These are phyloP conservation scores for Phortica okadai DNA, from an alignment of 2,888 invertebrate genomes.

Conservation along the genomic window DNA sequence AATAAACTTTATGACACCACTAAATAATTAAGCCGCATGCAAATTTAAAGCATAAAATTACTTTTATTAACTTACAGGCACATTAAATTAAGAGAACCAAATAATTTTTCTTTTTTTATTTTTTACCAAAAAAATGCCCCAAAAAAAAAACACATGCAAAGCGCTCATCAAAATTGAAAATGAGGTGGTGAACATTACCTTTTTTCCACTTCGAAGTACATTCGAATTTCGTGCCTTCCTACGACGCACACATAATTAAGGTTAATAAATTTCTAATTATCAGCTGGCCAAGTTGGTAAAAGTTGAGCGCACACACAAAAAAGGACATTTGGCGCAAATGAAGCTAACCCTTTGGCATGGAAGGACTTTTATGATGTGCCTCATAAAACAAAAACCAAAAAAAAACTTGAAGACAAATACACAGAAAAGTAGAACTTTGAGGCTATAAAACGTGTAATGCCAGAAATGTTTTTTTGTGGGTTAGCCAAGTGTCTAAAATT, in stretches of 20 bases:
- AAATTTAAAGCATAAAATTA: conserved; percentile 26
- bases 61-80: conserved; percentile 12
- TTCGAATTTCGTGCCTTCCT: conserved; percentile 51
- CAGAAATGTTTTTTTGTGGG: background rate
- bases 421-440: conserved; percentile 2
- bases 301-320: background rate
- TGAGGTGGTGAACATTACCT: conserved; percentile 10
- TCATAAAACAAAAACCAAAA: background rate
- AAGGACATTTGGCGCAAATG: background rate
- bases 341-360: conserved; percentile 15
- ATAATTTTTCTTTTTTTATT: background rate
- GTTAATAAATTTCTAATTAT: conserved; percentile 72
- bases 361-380: conserved; percentile 18
- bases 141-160: background rate
- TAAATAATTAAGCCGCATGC: conserved; percentile 15
- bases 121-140: background rate
- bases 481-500: conserved; percentile 50
- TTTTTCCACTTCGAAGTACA: conserved; percentile 56
- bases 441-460: background rate
- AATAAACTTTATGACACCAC: conserved; percentile 14
- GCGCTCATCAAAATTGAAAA: conserved; percentile 15
- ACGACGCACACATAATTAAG: conserved; percentile 67
- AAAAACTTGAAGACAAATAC: background rate
- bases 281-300: conserved; percentile 57
- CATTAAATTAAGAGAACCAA: background rate